Percentiles rank a stretch among this genome's conserved stretches.
phyloP scores from a whole-genome alignment of 2,797 vertebrate genomes.

The Amniataba percoides region DNA sequence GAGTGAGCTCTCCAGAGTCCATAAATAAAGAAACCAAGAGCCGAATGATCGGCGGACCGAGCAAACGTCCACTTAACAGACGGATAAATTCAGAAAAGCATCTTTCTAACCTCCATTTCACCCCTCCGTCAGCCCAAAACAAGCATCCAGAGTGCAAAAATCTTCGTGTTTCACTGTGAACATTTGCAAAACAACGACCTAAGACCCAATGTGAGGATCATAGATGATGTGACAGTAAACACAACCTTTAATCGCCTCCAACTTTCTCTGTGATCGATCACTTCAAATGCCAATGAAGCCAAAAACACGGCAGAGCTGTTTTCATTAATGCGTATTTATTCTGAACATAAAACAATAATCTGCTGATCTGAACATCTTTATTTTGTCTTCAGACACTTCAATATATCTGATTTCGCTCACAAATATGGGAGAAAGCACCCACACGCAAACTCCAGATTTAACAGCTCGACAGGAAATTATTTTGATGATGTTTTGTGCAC shows the following conservation, averaged over 20 bases:
- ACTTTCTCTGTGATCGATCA: too few relatives aligned
- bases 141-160: too few relatives aligned
- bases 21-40: constrained; percentile 57
- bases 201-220: too few relatives aligned
- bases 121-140: background rate
- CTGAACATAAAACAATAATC: too few relatives aligned
- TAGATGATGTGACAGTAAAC: too few relatives aligned
- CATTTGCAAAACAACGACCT: too few relatives aligned
- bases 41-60: constrained; percentile 24
- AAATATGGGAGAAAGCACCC: background rate
- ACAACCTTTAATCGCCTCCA: too few relatives aligned
- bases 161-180: too few relatives aligned
- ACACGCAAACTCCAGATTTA: background rate
- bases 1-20: constrained; percentile 38
- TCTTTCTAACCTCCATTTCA: background rate
- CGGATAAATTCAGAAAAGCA: background rate
- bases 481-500: background rate
- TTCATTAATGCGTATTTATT: too few relatives aligned
- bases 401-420: background rate
- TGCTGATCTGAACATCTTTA: background rate
- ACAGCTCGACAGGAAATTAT: background rate
- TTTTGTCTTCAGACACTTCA: background rate
- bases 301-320: too few relatives aligned
- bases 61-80: background rate
- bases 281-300: too few relatives aligned